Conservation (phyloP, 2,113 vertebrate species). For the Amphilophus citrinellus region DNA sequence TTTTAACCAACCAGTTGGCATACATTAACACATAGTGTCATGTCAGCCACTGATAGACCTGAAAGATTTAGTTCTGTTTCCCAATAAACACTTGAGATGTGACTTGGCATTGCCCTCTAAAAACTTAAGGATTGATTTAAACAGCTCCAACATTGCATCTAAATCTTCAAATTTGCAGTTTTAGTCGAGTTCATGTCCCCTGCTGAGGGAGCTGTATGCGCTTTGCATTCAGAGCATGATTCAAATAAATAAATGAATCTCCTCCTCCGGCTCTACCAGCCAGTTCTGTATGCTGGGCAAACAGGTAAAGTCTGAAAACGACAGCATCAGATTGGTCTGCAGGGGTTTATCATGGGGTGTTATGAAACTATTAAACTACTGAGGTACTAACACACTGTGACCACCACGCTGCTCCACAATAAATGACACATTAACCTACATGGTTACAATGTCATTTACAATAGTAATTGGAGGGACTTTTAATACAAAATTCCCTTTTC, state of each 20-base stretch:
- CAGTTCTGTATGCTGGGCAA: neutral
- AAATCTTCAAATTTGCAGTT: neutral
- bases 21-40: neutral
- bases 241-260: neutral
- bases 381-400: neutral
- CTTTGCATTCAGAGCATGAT: neutral
- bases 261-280: neutral
- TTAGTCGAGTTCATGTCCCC: neutral
- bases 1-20: neutral
- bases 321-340: neutral
- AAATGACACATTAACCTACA: neutral
- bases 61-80: neutral
- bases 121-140: neutral
- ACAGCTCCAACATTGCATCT: neutral
- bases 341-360: neutral
- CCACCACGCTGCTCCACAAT: neutral
- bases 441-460: neutral
- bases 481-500: neutral
- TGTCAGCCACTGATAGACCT: neutral
- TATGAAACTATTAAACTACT: neutral
- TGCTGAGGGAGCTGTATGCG: neutral
- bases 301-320: neutral
- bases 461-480: neutral
- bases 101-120: neutral
- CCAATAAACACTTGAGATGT: neutral